These are phyloP conservation scores for Micromesistius poutassou DNA, from an alignment of 2,797 vertebrate genomes.

Conservation along the genomic window DNA sequence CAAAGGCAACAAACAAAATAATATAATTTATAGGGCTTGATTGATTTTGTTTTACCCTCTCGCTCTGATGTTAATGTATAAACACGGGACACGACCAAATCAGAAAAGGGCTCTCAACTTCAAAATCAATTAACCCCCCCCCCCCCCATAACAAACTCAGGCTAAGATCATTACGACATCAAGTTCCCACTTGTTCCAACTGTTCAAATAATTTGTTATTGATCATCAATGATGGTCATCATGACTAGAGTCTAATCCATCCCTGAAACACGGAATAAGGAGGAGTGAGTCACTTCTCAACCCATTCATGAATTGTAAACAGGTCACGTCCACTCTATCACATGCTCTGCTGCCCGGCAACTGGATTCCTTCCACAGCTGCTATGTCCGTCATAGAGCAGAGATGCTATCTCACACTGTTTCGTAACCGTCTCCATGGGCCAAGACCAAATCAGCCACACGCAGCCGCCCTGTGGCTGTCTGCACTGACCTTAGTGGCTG, in stretches of 20 bases:
- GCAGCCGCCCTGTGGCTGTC: too few species aligned
- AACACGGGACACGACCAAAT: neutral
- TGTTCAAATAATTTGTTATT: too few species aligned
- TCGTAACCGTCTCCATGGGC: neutral
- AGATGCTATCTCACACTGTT: neutral
- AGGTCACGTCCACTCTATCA: constrained; percentile 20
- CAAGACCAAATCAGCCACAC: neutral
- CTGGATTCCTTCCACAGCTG: constrained; percentile 29
- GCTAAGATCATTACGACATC: too few species aligned
- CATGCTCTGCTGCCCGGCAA: constrained; percentile 40
- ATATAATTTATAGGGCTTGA: neutral
- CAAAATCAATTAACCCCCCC: too few species aligned
- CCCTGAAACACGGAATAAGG: too few species aligned
- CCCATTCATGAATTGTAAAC: constrained; percentile 33
- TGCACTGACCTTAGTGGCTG: neutral
- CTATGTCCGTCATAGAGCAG: constrained; percentile 19
- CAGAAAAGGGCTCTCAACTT: too few species aligned
- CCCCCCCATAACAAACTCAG: too few species aligned
- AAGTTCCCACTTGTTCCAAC: too few species aligned
- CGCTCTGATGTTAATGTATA: too few species aligned
- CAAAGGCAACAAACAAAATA: too few species aligned
- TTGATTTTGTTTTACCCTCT: neutral
- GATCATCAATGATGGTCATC: too few species aligned
- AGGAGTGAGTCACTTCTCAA: constrained; percentile 7
- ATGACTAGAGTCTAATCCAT: too few species aligned